phyloP scores from a whole-genome alignment of 2,888 invertebrate genomes.

The Poecilus cupreus region DNA sequence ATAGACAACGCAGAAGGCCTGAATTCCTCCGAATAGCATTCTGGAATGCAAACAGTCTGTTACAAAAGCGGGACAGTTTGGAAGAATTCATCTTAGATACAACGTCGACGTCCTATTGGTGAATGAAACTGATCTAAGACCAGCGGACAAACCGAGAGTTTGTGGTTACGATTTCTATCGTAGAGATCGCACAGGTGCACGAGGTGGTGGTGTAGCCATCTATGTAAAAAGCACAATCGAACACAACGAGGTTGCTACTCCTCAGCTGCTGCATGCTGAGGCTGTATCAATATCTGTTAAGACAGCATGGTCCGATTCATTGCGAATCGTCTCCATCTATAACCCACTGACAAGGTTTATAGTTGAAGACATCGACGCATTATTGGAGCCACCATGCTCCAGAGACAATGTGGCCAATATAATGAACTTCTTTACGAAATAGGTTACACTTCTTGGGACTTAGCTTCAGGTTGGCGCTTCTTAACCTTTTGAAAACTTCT shows the following conservation, averaged over 20 bases:
- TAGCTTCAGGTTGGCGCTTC: no score
- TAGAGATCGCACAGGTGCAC: conserved; percentile 42
- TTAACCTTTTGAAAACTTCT: no score
- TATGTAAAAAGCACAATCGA: conserved; percentile 48
- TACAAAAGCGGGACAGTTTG: conserved; percentile 17
- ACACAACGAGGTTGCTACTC: conserved; percentile 16
- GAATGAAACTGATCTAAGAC: conserved; percentile 55
- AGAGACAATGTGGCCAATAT: no score
- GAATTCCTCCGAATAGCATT: neutral
- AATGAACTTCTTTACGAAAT: no score
- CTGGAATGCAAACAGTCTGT: no score
- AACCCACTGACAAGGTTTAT: neutral
- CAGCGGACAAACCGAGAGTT: conserved; percentile 35
- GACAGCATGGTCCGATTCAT: neutral
- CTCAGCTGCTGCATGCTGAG: conserved; percentile 29
- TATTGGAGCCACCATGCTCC: neutral
- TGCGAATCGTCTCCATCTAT: neutral
- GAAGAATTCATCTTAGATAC: conserved; percentile 37
- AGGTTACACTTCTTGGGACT: no score
- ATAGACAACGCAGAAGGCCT: neutral
- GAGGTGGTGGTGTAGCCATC: conserved; percentile 60
- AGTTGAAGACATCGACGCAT: neutral
- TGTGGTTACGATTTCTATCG: conserved; percentile 54
- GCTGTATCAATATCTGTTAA: neutral
- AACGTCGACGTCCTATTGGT: conserved; percentile 58